Evolutionary conservation across 1,140 invertebrate genomes (phyloP), one percentile per base, ranked within the genome.

Genomic region (Archivesica marissinica): DNA sequence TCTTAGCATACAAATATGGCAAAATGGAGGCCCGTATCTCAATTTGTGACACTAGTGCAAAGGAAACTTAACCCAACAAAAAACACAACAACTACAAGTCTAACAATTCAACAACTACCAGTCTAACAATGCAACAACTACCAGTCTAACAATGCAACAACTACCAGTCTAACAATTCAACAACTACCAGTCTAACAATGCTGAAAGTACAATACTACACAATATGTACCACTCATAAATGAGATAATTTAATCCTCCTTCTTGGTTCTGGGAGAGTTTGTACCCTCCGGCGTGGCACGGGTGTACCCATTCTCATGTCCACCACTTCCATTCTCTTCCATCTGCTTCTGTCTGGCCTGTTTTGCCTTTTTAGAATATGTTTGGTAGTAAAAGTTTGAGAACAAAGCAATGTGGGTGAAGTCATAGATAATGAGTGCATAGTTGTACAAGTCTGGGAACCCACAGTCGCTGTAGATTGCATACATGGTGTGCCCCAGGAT

Each of bases 361-460:
- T 84, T 52, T 15, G 85, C 85, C 50, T 89, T 88, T 86, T 89
- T 89, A 2, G 88, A 86, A 79, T 89, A 89, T 15, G 86, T 89
- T 13, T 87, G 70, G 61, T 89, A 89, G 82, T 89, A 89, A 68
- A 89, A 89, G 85, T 89, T 88, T 47, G 88, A 86, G 61, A 89
- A 89, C 30, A 89, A 79, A 4, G 89, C 56, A 38, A 95, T 92
- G 41, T 94, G 92, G 2, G 93, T 93, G 41, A 93, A 76, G 72
- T 92, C 92, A 88, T 94, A 94, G 47, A 90, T 83, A 13, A 94
- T 89, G 6, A 93, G 87, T 35, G 92, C 91, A 61, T 87, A 91
- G 79, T 90, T 90, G 66, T 93, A 93, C 15, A 90, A 82, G 25
- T 90, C 85, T 17, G 94, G 94, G 89, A 91, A 94, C 38, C 94